Evolutionary conservation across 2,113 vertebrate genomes (phyloP).

Genomic region (Oenanthe oenanthe): DNA sequence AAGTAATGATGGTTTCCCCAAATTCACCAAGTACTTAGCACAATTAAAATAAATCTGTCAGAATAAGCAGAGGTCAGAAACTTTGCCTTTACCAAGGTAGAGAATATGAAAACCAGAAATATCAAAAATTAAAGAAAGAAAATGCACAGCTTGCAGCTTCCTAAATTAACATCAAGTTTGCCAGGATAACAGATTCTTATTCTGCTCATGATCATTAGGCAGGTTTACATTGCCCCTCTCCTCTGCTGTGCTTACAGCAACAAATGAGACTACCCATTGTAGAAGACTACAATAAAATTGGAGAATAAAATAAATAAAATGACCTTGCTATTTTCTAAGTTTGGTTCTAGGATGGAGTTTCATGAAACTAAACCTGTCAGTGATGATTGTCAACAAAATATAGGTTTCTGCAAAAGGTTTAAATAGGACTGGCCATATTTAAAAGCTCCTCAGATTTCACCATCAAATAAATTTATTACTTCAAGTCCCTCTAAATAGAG

Average conservation of each 20-base stretch:
- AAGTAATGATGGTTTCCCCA: not conserved
- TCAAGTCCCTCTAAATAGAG: constrained; percentile 11
- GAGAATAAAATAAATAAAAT: not conserved
- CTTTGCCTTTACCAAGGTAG: not conserved
- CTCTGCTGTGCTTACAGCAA: not conserved
- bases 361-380: not conserved
- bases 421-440: not conserved
- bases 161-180: not conserved
- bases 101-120: not conserved
- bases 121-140: not conserved
- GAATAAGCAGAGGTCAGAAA: not conserved
- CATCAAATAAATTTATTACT: not conserved
- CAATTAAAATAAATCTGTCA: not conserved
- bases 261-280: not conserved
- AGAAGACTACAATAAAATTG: not conserved
- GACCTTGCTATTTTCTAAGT: not conserved
- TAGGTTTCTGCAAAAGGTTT: not conserved
- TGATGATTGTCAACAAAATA: not conserved
- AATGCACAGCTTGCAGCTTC: not conserved
- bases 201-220: not conserved
- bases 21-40: not conserved
- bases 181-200: not conserved
- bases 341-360: not conserved
- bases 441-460: constrained; percentile 1
- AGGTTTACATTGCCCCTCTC: not conserved